Conservation (phyloP, 2,113 vertebrate genomes). For the Atlantisia rogersi region DNA sequence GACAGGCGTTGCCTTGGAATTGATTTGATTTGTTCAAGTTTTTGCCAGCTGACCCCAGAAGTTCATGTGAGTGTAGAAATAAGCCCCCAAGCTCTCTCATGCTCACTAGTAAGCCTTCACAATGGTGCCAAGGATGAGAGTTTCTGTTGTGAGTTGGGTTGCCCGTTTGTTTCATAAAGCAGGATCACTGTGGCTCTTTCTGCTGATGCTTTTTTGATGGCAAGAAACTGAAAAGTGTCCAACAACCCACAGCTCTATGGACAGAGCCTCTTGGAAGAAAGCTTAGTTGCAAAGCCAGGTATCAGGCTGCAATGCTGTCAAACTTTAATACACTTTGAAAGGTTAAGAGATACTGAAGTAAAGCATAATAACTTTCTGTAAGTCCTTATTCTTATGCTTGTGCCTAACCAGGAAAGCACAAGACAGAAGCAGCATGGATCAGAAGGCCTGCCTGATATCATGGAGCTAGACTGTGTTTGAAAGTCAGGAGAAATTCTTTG, state of each 20-base stretch:
- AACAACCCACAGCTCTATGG: neutral
- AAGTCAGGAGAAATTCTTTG: neutral
- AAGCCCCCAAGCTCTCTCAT: neutral
- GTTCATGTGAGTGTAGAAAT: conserved; percentile 40
- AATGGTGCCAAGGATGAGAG: neutral
- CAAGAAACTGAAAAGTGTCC: neutral
- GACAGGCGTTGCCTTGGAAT: conserved; percentile 53
- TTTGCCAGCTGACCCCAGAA: conserved; percentile 68
- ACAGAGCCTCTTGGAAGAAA: conserved; percentile 4
- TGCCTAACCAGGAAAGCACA: neutral
- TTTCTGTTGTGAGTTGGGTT: neutral
- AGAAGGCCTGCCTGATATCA: neutral
- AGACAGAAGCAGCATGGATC: neutral
- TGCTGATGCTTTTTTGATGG: neutral
- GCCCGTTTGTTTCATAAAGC: neutral
- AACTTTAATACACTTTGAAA: neutral
- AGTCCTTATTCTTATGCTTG: neutral
- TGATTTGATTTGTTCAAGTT: conserved; percentile 70
- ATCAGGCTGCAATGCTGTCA: neutral
- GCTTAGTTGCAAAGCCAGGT: neutral
- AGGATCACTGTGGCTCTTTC: neutral
- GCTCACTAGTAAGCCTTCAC: neutral
- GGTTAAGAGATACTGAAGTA: neutral
- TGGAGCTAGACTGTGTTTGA: neutral
- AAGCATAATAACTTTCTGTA: neutral